Conservation (phyloP, 2,888 invertebrate species). For the Sinohyriopsis cumingii region DNA sequence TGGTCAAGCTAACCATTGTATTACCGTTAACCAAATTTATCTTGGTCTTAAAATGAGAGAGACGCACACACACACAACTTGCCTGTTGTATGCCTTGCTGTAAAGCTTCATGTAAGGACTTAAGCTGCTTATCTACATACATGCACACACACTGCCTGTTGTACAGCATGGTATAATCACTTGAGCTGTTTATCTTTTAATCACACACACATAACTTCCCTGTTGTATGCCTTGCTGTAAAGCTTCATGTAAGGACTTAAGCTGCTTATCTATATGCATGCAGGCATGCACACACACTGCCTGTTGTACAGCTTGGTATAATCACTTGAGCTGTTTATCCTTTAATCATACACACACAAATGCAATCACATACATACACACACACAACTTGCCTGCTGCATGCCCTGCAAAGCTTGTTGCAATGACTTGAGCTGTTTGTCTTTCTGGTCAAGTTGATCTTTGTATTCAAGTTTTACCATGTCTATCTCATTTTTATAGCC, state of each 20-base stretch:
- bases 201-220: slow-evolving; percentile 42
- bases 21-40: slow-evolving; percentile 88
- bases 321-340: slow-evolving; percentile 86
- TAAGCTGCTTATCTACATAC: slow-evolving; percentile 83
- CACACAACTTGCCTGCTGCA: slow-evolving; percentile 70
- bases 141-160: slow-evolving; percentile 62
- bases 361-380: slow-evolving; percentile 9
- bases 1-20: slow-evolving; percentile 82
- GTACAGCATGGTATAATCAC: slow-evolving; percentile 78
- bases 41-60: slow-evolving; percentile 85
- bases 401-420: slow-evolving; percentile 77
- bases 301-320: slow-evolving; percentile 78
- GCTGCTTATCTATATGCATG: slow-evolving; percentile 80
- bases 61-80: neutral
- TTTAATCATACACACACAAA: slow-evolving; percentile 71
- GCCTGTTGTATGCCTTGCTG: slow-evolving; percentile 71
- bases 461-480: slow-evolving; percentile 86
- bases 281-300: slow-evolving; percentile 34
- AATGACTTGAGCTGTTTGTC: slow-evolving; percentile 87
- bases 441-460: slow-evolving; percentile 83
- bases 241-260: slow-evolving; percentile 81
- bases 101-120: slow-evolving; percentile 79
- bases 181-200: slow-evolving; percentile 87
- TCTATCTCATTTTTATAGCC: slow-evolving; percentile 96
- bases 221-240: slow-evolving; percentile 73